Evolutionary conservation across 2,888 invertebrate species (phyloP).

Genomic region (Tyria jacobaeae): DNA sequence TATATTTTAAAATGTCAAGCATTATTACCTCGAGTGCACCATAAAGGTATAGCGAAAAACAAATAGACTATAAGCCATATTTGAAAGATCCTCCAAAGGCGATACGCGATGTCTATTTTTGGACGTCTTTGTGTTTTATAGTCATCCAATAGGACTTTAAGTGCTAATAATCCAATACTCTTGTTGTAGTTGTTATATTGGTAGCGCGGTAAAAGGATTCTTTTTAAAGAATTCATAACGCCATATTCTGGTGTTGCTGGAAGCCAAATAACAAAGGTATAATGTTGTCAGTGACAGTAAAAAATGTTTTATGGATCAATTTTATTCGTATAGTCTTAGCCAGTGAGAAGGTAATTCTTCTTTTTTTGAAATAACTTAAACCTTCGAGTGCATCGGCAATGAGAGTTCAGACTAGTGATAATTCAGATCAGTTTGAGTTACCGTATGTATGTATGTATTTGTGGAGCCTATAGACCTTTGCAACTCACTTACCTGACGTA

Average conservation of each 20-base stretch:
- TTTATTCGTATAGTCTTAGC: too few species aligned
- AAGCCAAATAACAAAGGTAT: background rate
- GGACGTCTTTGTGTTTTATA: slow-evolving; percentile 38
- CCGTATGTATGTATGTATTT: background rate
- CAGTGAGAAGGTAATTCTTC: too few species aligned
- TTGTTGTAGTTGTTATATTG: slow-evolving; percentile 48
- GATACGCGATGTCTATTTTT: slow-evolving; percentile 31
- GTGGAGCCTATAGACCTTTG: background rate
- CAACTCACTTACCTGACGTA: slow-evolving; percentile 10
- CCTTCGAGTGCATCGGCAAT: too few species aligned
- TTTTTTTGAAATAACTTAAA: too few species aligned
- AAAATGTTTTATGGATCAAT: background rate
- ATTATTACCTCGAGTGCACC: slow-evolving; percentile 71
- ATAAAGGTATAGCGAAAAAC: slow-evolving; percentile 68
- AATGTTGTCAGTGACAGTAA: background rate
- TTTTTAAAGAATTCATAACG: slow-evolving; percentile 28
- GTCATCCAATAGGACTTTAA: slow-evolving; percentile 52
- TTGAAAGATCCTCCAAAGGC: slow-evolving; percentile 57
- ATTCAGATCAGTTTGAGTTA: too few species aligned
- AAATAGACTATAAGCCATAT: slow-evolving; percentile 69
- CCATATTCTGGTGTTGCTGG: slow-evolving; percentile 23
- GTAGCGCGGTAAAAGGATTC: slow-evolving; percentile 21
- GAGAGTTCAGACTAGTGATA: too few species aligned
- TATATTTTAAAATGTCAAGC: too few species aligned
- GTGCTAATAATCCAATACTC: slow-evolving; percentile 68